These are phyloP conservation scores for Phengaris arion DNA, from an alignment of 2,888 invertebrate genomes.

Conservation along the genomic window DNA sequence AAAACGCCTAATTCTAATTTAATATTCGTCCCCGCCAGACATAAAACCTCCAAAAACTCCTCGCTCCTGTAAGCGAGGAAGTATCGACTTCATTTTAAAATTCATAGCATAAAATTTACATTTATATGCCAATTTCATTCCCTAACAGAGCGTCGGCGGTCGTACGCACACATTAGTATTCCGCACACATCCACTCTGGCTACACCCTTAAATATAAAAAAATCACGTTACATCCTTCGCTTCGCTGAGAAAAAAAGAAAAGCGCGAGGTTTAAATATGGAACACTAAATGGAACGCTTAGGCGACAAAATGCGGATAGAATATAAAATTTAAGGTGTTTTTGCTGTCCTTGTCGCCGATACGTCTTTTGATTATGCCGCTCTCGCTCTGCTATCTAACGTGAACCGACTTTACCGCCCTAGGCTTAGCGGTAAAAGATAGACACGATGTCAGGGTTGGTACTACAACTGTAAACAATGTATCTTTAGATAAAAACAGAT, in stretches of 20 bases:
- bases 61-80: slow-evolving; percentile 66
- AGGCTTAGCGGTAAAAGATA: slow-evolving; percentile 78
- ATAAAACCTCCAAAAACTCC: slow-evolving; percentile 65
- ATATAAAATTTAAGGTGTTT: slow-evolving; percentile 76
- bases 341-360: slow-evolving; percentile 57
- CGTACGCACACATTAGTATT: slow-evolving; percentile 77
- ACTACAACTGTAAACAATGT: slow-evolving; percentile 34
- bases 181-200: slow-evolving; percentile 63
- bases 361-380: slow-evolving; percentile 47
- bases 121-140: slow-evolving; percentile 80
- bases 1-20: slow-evolving; percentile 69
- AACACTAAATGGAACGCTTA: slow-evolving; percentile 80
- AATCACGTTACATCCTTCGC: slow-evolving; percentile 68
- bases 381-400: slow-evolving; percentile 67
- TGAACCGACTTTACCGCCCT: slow-evolving; percentile 71
- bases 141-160: slow-evolving; percentile 74
- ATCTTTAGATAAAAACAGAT: slow-evolving; percentile 21
- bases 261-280: slow-evolving; percentile 77
- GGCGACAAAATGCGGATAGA: slow-evolving; percentile 80
- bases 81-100: slow-evolving; percentile 79
- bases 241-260: slow-evolving; percentile 68
- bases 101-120: slow-evolving; percentile 80
- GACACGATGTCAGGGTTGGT: slow-evolving; percentile 70
- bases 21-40: slow-evolving; percentile 68
- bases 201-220: slow-evolving; percentile 63